These are phyloP conservation scores for Cervus canadensis DNA, from an alignment of 2,113 vertebrate species.

Conservation along the genomic window DNA sequence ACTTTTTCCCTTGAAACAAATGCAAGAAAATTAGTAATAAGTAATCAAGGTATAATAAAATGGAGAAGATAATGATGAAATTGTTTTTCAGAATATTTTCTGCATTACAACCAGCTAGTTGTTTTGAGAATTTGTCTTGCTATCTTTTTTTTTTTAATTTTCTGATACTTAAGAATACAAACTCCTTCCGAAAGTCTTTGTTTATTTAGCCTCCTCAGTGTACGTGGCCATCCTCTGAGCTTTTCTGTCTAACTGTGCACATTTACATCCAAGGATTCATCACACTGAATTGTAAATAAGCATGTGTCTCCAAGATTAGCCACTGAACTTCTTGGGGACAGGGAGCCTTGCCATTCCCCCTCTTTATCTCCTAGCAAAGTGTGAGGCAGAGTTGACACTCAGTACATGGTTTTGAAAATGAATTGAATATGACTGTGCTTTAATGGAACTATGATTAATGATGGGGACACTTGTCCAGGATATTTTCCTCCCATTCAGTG, in stretches of 20 bases:
- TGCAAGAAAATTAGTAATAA: background rate
- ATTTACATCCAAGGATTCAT: background rate
- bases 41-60: background rate
- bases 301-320: background rate
- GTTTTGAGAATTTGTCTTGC: background rate
- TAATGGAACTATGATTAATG: background rate
- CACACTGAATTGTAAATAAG: background rate
- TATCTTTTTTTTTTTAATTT: background rate
- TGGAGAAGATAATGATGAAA: background rate
- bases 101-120: background rate
- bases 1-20: background rate
- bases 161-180: background rate
- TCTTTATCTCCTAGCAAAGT: background rate
- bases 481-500: background rate
- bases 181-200: background rate
- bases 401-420: background rate
- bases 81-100: background rate
- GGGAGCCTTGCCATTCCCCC: rapidly evolving
- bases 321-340: background rate
- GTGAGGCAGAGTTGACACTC: background rate
- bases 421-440: background rate
- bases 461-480: background rate
- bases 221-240: background rate
- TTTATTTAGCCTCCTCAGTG: background rate
- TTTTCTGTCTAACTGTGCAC: background rate